These are phyloP conservation scores for Axea sp. DNA, from an alignment of 2,888 invertebrate species.

Conservation along the genomic window DNA sequence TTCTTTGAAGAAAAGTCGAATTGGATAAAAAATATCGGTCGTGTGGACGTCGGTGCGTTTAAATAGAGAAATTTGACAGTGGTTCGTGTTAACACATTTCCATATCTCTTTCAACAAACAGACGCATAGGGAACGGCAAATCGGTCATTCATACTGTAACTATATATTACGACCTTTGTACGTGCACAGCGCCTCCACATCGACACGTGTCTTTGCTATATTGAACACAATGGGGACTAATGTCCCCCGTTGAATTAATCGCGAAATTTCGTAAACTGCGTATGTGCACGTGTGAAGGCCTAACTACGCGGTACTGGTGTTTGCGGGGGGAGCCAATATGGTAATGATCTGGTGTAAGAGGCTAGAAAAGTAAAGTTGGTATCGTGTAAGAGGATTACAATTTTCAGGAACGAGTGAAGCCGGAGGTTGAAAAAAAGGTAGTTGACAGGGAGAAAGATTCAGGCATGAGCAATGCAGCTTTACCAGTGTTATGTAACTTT, in stretches of 20 bases:
- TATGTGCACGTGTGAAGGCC: conserved; percentile 26
- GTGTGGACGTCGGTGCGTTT: neutral
- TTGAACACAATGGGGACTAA: conserved; percentile 53
- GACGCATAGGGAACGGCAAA: conserved; percentile 19
- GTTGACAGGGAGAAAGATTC: too few species aligned
- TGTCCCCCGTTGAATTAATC: conserved; percentile 60
- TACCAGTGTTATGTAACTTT: too few species aligned
- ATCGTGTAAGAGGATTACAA: conserved; percentile 69
- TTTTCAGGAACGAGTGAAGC: conserved; percentile 58
- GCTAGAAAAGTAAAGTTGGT: conserved; percentile 70
- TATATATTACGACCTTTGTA: conserved; percentile 42
- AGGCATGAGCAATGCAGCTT: conserved; percentile 62
- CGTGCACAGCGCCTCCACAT: conserved; percentile 40
- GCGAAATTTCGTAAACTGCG: conserved; percentile 62
- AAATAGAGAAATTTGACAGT: neutral
- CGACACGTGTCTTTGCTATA: conserved; percentile 53
- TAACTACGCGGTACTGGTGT: conserved; percentile 38
- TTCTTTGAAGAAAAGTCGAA: neutral
- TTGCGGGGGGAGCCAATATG: conserved; percentile 70
- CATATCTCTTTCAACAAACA: conserved; percentile 47
- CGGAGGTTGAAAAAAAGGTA: too few species aligned
- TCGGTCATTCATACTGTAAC: conserved; percentile 48
- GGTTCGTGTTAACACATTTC: conserved; percentile 41
- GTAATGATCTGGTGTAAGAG: conserved; percentile 68
- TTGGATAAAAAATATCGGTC: neutral